phyloP scores from a whole-genome alignment of 2,888 invertebrate species.

The Erebia epiphron region DNA sequence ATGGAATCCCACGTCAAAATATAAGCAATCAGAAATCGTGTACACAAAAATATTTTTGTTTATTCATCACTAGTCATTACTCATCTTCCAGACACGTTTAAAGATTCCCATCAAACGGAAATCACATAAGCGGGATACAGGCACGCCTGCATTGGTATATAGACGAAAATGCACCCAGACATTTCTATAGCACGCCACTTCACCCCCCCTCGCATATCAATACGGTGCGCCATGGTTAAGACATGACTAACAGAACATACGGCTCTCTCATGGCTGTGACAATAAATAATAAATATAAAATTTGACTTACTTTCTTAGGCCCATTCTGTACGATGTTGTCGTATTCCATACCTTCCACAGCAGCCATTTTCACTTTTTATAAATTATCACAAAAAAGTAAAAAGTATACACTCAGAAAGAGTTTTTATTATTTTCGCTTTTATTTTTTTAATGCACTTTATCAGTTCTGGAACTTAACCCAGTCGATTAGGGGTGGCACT shows the following conservation, averaged over 20 bases:
- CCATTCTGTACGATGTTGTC: constrained; percentile 85
- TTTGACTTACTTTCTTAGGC: constrained; percentile 84
- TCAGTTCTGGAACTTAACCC: constrained; percentile 36
- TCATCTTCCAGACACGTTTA: constrained; percentile 33
- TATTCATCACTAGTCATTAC: constrained; percentile 3
- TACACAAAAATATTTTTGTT: neutral
- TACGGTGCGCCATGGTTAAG: constrained; percentile 37
- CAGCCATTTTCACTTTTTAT: constrained; percentile 74
- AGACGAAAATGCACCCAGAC: constrained; percentile 73
- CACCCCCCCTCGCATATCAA: constrained; percentile 51
- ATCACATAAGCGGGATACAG: constrained; percentile 60
- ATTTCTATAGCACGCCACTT: constrained; percentile 69
- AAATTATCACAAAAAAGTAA: constrained; percentile 57
- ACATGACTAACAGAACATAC: constrained; percentile 31
- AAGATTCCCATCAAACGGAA: constrained; percentile 52
- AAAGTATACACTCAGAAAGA: constrained; percentile 49
- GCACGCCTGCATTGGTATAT: constrained; percentile 53
- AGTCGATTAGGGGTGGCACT: constrained; percentile 51
- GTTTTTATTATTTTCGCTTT: constrained; percentile 35
- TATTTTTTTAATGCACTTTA: constrained; percentile 25
- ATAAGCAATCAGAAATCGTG: neutral
- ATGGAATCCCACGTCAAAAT: neutral
- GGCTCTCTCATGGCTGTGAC: constrained; percentile 14
- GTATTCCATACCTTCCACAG: constrained; percentile 85
- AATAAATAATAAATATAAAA: constrained; percentile 17